phyloP scores from a whole-genome alignment of 2,113 vertebrate species.

The Porphyrio hochstetteri region DNA sequence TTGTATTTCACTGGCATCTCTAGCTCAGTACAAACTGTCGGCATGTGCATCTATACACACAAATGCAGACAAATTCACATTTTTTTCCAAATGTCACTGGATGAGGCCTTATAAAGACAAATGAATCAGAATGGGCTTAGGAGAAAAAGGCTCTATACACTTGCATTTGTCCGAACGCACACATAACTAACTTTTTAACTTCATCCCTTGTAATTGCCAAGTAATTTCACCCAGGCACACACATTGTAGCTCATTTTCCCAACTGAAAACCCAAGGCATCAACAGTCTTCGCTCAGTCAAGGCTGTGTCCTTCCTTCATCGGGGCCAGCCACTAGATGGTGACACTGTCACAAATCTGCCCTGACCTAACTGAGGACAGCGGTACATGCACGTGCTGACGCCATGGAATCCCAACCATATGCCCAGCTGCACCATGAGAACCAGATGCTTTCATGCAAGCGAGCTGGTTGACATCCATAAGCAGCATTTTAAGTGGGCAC shows the following conservation, averaged over 20 bases:
- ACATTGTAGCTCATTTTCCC: not conserved
- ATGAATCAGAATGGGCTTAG: not conserved
- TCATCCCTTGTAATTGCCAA: not conserved
- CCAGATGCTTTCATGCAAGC: not conserved
- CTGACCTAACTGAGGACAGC: not conserved
- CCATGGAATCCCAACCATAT: not conserved
- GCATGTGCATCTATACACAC: not conserved
- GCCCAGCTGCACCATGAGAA: not conserved
- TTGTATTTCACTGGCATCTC: not conserved
- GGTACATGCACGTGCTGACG: not conserved
- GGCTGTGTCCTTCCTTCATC: not conserved
- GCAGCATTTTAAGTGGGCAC: not conserved
- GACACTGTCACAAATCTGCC: not conserved
- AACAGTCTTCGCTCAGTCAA: not conserved
- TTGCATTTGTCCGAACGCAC: not conserved
- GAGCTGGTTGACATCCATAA: not conserved
- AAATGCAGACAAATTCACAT: not conserved
- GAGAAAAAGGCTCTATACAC: not conserved
- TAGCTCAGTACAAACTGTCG: not conserved
- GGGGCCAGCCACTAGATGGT: constrained; percentile 43
- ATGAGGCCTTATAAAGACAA: not conserved
- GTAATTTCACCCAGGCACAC: not conserved
- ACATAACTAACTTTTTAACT: not conserved
- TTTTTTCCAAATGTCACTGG: not conserved
- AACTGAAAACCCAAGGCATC: not conserved